These are phyloP conservation scores for Lasioglossum morio DNA, from an alignment of 2,888 invertebrate genomes.

Conservation along the genomic window DNA sequence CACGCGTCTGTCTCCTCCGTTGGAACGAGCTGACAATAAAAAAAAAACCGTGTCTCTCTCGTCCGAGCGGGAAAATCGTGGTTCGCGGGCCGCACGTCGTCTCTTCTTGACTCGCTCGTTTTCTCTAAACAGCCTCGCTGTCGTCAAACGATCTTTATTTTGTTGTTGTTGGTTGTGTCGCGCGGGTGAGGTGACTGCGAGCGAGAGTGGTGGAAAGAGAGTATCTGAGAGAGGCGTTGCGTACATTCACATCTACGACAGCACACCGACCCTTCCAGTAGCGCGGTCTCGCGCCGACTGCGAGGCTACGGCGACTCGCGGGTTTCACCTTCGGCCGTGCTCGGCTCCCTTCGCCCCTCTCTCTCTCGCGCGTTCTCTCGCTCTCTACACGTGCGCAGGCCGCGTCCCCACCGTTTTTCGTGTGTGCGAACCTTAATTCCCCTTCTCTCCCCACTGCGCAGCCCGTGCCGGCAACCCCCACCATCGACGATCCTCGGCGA, in stretches of 20 bases:
- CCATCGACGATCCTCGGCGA: slow-evolving; percentile 51
- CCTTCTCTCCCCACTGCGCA: slow-evolving; percentile 50
- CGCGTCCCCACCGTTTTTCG: slow-evolving; percentile 67
- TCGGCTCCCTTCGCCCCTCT: slow-evolving; percentile 77
- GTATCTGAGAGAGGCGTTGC: slow-evolving; percentile 59
- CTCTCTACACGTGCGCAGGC: slow-evolving; percentile 66
- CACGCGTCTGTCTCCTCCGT: neutral
- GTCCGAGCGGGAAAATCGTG: slow-evolving; percentile 46
- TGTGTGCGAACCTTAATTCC: slow-evolving; percentile 69
- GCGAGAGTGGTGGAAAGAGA: slow-evolving; percentile 46
- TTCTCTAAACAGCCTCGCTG: slow-evolving; percentile 16
- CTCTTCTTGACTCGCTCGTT: slow-evolving; percentile 37
- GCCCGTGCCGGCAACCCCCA: slow-evolving; percentile 69
- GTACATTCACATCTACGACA: slow-evolving; percentile 63
- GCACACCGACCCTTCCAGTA: slow-evolving; percentile 78
- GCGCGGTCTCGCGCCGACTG: slow-evolving; percentile 85
- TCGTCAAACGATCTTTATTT: slow-evolving; percentile 31
- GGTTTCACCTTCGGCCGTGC: slow-evolving; percentile 76
- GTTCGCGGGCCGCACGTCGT: slow-evolving; percentile 31
- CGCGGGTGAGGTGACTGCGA: slow-evolving; percentile 28
- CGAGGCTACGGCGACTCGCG: slow-evolving; percentile 72
- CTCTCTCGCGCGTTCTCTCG: slow-evolving; percentile 51
- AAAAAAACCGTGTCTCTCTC: slow-evolving; percentile 21
- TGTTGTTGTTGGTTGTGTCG: slow-evolving; percentile 38
- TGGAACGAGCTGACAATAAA: slow-evolving; percentile 1